phyloP scores from a whole-genome alignment of 92 coral and sea anemone genomes.

The Porites divaricata region DNA sequence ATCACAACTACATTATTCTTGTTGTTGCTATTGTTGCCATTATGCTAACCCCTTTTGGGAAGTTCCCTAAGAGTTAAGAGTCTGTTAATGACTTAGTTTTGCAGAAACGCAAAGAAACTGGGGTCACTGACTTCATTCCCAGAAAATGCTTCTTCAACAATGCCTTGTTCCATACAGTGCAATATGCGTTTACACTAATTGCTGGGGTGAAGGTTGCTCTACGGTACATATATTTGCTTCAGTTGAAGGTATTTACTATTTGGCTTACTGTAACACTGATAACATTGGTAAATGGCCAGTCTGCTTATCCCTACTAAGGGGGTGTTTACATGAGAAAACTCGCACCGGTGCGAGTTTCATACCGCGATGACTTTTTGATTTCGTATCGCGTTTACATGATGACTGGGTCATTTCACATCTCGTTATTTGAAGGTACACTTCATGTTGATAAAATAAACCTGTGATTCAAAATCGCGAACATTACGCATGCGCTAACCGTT shows the following conservation, averaged over 20 bases:
- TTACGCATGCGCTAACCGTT: too few species aligned
- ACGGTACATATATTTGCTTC: background rate
- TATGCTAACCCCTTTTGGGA: background rate
- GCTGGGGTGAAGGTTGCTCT: background rate
- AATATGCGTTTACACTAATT: too few species aligned
- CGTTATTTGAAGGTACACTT: too few species aligned
- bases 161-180: background rate
- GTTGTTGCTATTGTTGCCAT: background rate
- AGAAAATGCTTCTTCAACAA: background rate
- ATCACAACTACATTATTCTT: too few species aligned
- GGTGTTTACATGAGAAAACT: too few species aligned
- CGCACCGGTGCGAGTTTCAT: too few species aligned
- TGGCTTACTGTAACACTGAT: background rate
- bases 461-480: too few species aligned
- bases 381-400: too few species aligned
- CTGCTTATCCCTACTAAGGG: background rate
- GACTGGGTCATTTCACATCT: too few species aligned
- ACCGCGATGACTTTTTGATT: too few species aligned
- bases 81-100: background rate
- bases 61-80: background rate
- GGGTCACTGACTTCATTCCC: background rate
- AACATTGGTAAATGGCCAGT: background rate
- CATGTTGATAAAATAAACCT: too few species aligned
- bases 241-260: background rate
- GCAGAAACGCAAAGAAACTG: too few species aligned